Conservation (phyloP, 1,140 invertebrate species). For the Zaprionus africanus region DNA sequence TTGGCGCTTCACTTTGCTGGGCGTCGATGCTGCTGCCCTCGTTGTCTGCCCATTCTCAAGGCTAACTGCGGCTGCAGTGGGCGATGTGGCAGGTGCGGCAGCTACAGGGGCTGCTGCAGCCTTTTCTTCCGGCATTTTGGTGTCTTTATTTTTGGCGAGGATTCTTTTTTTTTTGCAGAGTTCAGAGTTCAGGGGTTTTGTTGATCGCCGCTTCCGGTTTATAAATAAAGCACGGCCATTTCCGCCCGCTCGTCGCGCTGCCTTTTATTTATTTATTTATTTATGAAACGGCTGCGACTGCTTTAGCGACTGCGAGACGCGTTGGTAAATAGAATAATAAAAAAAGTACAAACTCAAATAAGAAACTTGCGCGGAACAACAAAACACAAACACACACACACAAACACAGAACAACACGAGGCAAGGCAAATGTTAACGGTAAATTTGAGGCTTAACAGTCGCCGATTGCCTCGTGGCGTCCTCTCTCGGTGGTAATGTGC, state of each 20-base stretch:
- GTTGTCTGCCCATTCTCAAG: conserved; percentile 66
- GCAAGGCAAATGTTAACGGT: conserved; percentile 62
- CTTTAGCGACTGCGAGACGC: conserved; percentile 32
- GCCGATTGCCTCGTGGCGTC: conserved; percentile 48
- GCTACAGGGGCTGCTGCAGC: conserved; percentile 5
- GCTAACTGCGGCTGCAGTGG: conserved; percentile 24
- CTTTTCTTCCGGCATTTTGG: conserved; percentile 69
- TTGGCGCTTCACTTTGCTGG: conserved; percentile 50
- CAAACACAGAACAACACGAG: not conserved
- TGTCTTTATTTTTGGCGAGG: conserved; percentile 3
- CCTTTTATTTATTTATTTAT: conserved; percentile 35
- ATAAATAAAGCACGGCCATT: conserved; percentile 64
- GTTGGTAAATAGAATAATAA: conserved; percentile 67
- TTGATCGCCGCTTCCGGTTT: conserved; percentile 51
- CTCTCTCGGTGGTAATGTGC: conserved; percentile 4
- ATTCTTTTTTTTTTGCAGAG: conserved; percentile 8
- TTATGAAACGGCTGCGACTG: conserved; percentile 18
- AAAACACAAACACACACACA: not conserved
- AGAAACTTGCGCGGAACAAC: conserved; percentile 27
- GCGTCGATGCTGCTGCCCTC: conserved; percentile 37
- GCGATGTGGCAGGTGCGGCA: not conserved
- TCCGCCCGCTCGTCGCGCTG: conserved; percentile 23
- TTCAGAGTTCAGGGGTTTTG: conserved; percentile 44
- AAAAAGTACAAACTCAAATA: conserved; percentile 72
- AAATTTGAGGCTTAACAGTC: conserved; percentile 71